A percentile compares a stretch with the other conserved stretches of the same genome.
Conservation (phyloP, 2,797 vertebrate genomes). For the Takifugu ocellatus region DNA sequence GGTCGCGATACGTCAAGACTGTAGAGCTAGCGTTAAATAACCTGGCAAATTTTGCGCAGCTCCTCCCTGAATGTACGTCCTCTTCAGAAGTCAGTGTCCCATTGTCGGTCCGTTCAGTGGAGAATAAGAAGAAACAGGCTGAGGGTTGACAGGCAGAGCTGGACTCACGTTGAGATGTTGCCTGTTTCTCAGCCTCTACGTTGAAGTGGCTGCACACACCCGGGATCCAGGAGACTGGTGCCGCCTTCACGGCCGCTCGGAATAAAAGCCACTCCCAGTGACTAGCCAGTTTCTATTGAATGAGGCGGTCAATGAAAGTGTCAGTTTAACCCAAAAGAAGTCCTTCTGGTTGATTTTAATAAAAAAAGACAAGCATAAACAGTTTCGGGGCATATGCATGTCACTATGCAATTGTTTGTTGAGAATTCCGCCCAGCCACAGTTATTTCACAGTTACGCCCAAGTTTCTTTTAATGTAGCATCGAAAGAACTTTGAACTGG, state of each 20-base stretch:
- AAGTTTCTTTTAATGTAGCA: no score
- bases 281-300: background rate
- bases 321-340: background rate
- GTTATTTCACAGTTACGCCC: no score
- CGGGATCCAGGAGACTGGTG: slow-evolving; percentile 54
- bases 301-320: background rate
- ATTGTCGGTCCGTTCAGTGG: slow-evolving; percentile 44
- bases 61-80: slow-evolving; percentile 36
- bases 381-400: no score
- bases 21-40: slow-evolving; percentile 60
- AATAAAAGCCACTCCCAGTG: slow-evolving; percentile 19
- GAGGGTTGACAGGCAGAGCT: slow-evolving; percentile 56
- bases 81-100: slow-evolving; percentile 58
- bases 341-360: no score
- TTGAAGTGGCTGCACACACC: slow-evolving; percentile 60
- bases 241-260: slow-evolving; percentile 47
- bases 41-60: slow-evolving; percentile 61
- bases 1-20: slow-evolving; percentile 23
- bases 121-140: slow-evolving; percentile 29
- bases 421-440: no score
- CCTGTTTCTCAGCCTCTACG: slow-evolving; percentile 34
- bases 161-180: slow-evolving; percentile 47
- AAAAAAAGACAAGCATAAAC: no score
- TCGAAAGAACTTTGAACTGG: no score
- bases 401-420: no score